A percentile compares a stretch with the other conserved stretches of the same genome.
phyloP scores from a whole-genome alignment of 2,113 vertebrate genomes.

The Neoarius graeffei region DNA sequence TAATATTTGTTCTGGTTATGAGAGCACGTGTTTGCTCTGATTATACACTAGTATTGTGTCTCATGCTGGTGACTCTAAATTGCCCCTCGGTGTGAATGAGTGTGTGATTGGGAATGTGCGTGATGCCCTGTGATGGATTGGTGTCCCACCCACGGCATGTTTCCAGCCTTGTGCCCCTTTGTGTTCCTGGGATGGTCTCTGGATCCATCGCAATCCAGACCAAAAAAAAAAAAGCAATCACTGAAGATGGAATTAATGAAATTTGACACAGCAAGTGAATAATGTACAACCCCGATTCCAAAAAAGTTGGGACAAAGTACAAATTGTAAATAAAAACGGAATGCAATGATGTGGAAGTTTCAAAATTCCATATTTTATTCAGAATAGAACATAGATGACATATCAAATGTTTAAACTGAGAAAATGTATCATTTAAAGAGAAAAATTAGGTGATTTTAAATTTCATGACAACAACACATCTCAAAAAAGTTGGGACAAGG shows the following conservation, averaged over 20 bases:
- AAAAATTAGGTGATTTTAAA: no score
- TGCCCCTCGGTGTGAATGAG: not conserved
- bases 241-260: not conserved
- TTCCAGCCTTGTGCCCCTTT: not conserved
- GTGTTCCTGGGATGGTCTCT: not conserved
- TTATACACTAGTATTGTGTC: not conserved
- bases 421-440: no score
- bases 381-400: no score
- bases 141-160: not conserved
- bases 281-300: no score
- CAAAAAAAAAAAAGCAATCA: not conserved
- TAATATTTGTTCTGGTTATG: no score
- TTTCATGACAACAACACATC: no score
- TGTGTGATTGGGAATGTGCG: not conserved
- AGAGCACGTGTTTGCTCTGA: not conserved
- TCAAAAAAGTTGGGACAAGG: no score
- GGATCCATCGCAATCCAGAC: not conserved
- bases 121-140: not conserved
- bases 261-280: not conserved
- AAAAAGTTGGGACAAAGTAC: no score
- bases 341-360: no score
- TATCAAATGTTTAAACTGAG: no score
- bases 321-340: no score
- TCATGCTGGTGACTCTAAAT: not conserved
- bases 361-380: no score